phyloP scores from a whole-genome alignment of 1,140 invertebrate genomes.

The Diachasmimorpha longicaudata region DNA sequence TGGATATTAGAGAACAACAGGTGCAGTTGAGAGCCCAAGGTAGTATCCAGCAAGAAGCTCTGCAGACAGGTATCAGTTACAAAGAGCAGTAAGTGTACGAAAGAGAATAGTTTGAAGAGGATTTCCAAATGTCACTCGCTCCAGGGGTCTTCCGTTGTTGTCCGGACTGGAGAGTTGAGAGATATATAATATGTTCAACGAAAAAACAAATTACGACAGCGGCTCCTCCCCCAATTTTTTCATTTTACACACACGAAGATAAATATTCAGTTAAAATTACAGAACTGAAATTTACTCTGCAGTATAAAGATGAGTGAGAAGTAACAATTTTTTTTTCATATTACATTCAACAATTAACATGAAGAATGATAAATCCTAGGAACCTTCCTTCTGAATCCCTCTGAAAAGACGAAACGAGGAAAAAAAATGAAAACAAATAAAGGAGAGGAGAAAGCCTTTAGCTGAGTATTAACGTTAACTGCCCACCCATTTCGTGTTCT shows the following conservation, averaged over 20 bases:
- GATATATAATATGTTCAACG: neutral
- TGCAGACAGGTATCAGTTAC: constrained; percentile 27
- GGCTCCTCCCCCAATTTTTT: neutral
- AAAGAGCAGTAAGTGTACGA: constrained; percentile 22
- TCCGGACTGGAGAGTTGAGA: neutral
- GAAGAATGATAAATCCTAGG: no score
- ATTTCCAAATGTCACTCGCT: constrained; percentile 2
- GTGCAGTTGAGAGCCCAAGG: neutral
- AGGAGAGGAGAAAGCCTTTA: neutral
- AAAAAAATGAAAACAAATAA: constrained; percentile 5
- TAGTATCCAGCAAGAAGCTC: neutral
- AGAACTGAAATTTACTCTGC: no score
- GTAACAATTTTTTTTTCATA: no score
- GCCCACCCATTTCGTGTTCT: constrained; percentile 4
- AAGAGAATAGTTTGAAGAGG: constrained; percentile 1
- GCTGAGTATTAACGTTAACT: constrained; percentile 2
- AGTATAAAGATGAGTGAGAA: no score
- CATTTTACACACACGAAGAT: neutral
- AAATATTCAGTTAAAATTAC: no score
- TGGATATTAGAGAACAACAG: constrained; percentile 17
- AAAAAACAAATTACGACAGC: neutral
- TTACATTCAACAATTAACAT: no score
- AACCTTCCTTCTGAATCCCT: neutral
- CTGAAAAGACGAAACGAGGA: neutral
- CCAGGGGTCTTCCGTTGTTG: neutral